A percentile compares a stretch with the other conserved stretches of the same genome.
phyloP scores from a whole-genome alignment of 2,888 invertebrate species.

The Blera fallax region DNA sequence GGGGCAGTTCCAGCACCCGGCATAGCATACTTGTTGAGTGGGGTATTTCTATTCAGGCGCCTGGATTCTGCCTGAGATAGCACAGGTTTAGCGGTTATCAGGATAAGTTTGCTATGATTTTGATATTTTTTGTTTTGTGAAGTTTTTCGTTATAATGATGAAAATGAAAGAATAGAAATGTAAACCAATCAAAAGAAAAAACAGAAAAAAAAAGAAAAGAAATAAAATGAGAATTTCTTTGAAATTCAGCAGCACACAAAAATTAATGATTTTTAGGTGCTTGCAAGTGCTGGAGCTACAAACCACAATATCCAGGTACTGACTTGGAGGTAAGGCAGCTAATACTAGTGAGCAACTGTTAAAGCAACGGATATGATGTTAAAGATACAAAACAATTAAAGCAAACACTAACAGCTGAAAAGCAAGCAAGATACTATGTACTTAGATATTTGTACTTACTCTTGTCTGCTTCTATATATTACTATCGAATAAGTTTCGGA shows the following conservation, averaged over 20 bases:
- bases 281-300: not conserved
- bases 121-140: conserved; percentile 41
- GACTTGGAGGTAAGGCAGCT: not conserved
- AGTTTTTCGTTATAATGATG: conserved; percentile 38
- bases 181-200: conserved; percentile 42
- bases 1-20: conserved; percentile 18
- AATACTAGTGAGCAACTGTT: too few species aligned
- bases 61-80: conserved; percentile 62
- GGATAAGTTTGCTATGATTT: conserved; percentile 61
- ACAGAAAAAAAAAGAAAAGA: conserved; percentile 9
- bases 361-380: too few species aligned
- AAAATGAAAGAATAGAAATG: conserved; percentile 36
- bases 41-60: not conserved
- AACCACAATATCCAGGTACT: not conserved
- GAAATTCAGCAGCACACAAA: not conserved
- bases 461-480: too few species aligned
- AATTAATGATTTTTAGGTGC: not conserved
- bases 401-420: too few species aligned
- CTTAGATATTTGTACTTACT: too few species aligned
- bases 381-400: too few species aligned
- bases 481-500: too few species aligned
- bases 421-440: too few species aligned
- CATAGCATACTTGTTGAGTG: conserved; percentile 13
- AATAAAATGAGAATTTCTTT: conserved; percentile 29
- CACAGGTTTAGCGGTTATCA: conserved; percentile 73